Conservation (phyloP, 2,888 invertebrate genomes). For the Caenorhabditis zanzibari region DNA sequence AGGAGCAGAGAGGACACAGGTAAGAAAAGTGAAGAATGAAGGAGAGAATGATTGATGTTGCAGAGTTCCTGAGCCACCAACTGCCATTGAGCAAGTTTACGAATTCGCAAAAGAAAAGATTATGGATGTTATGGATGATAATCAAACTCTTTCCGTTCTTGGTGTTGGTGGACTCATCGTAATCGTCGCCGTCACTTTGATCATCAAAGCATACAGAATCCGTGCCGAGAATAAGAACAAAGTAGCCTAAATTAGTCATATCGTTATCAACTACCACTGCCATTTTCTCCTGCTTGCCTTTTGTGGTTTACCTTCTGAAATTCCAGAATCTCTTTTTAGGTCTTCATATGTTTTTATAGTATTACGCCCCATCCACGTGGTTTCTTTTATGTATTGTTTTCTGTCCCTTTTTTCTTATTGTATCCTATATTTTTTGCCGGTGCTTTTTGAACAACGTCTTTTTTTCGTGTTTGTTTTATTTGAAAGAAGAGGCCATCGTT, state of each 20-base stretch:
- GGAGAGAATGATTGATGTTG: conserved; percentile 4
- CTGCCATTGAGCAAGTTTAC: conserved; percentile 82
- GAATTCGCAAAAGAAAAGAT: conserved; percentile 82
- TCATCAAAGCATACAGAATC: conserved; percentile 81
- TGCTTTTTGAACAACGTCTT: conserved; percentile 40
- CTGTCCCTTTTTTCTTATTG: conserved; percentile 9
- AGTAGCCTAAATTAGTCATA: conserved; percentile 35
- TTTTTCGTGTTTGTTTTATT: conserved; percentile 22
- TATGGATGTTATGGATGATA: conserved; percentile 81
- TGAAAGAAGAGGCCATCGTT: conserved; percentile 11
- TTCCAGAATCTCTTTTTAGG: conserved; percentile 47
- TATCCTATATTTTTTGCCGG: conserved; percentile 40
- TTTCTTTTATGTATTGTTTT: conserved; percentile 33
- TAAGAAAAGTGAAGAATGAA: neutral
- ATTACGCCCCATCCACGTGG: conserved; percentile 13
- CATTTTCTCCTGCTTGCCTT: conserved; percentile 6
- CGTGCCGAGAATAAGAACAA: conserved; percentile 67
- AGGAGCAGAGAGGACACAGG: conserved; percentile 77
- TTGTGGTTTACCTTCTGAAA: conserved; percentile 5
- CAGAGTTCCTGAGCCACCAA: conserved; percentile 83
- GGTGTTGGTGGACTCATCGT: conserved; percentile 82
- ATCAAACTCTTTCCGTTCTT: conserved; percentile 80
- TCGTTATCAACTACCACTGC: neutral
- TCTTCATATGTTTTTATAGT: conserved; percentile 3
- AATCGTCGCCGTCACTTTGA: conserved; percentile 80